A percentile compares a stretch with the other conserved stretches of the same genome.
phyloP scores from a whole-genome alignment of 2,797 vertebrate species.

The Lutjanus campechanus region DNA sequence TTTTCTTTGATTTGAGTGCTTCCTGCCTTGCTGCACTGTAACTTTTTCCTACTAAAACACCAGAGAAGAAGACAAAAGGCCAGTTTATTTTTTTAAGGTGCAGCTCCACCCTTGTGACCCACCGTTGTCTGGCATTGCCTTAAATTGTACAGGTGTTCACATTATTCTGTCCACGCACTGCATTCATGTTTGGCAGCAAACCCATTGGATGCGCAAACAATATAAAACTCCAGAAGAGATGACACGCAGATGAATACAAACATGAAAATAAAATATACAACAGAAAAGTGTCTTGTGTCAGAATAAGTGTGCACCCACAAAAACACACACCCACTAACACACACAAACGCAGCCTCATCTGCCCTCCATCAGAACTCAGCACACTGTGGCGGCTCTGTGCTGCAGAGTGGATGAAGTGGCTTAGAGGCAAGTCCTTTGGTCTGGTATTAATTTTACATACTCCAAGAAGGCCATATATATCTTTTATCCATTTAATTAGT shows the following conservation, averaged over 20 bases:
- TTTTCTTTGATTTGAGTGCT: too few relatives aligned
- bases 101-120: too few relatives aligned
- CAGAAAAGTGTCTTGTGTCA: constrained; percentile 11
- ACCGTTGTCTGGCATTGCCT: not conserved
- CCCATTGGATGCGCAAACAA: not conserved
- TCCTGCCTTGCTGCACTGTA: too few relatives aligned
- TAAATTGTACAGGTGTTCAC: not conserved
- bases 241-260: not conserved
- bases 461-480: constrained; percentile 77
- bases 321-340: constrained; percentile 2
- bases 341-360: constrained; percentile 21
- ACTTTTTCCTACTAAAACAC: too few relatives aligned
- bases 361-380: constrained; percentile 31
- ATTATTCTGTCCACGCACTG: constrained; percentile 9
- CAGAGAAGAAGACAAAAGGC: too few relatives aligned
- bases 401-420: constrained; percentile 63
- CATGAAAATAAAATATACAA: constrained; percentile 17
- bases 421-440: constrained; percentile 73
- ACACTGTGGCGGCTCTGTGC: constrained; percentile 30
- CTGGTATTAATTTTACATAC: constrained; percentile 82
- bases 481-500: constrained; percentile 84
- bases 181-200: not conserved
- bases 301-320: not conserved
- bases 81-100: too few relatives aligned
- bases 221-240: not conserved